A percentile compares a stretch with the other conserved stretches of the same genome.
These are phyloP conservation scores for Coenonympha glycerion DNA, from an alignment of 2,888 invertebrate species.

Conservation along the genomic window DNA sequence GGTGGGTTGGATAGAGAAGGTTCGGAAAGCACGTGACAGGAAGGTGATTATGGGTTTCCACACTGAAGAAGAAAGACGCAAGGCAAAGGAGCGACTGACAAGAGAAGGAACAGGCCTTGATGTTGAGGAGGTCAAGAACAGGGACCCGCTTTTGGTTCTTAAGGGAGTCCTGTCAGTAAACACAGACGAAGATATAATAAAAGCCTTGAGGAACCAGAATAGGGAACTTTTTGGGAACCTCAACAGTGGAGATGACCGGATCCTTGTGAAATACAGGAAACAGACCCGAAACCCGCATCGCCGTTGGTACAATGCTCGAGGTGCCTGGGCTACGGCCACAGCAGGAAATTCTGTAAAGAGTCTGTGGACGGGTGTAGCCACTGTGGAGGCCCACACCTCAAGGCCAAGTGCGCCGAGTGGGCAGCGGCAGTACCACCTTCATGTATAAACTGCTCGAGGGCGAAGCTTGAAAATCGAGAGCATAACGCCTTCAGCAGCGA, in stretches of 20 bases:
- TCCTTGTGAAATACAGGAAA: not conserved
- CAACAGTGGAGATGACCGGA: not conserved
- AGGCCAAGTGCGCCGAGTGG: conserved; percentile 1
- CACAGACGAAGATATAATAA: too few species aligned
- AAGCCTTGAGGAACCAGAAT: too few species aligned
- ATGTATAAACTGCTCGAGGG: conserved; percentile 12
- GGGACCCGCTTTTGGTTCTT: too few species aligned
- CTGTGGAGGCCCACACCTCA: conserved; percentile 14
- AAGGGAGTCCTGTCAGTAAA: too few species aligned
- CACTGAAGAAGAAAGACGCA: not conserved
- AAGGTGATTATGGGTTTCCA: not conserved
- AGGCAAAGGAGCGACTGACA: too few species aligned
- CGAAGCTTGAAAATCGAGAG: not conserved
- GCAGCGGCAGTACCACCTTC: not conserved
- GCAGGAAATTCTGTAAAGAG: conserved; percentile 7
- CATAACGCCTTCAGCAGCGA: too few species aligned
- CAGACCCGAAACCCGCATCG: not conserved
- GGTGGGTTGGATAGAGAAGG: not conserved
- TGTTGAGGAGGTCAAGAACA: too few species aligned
- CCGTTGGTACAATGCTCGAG: not conserved
- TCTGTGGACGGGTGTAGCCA: conserved; percentile 10
- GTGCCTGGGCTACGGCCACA: conserved; percentile 17
- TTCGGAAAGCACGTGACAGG: not conserved
- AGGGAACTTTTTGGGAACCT: too few species aligned
- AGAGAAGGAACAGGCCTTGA: too few species aligned